Percentiles rank a stretch among this genome's conserved stretches.
phyloP scores from a whole-genome alignment of 35 echinoderm and acorn worm species.

The Lytechinus pictus region DNA sequence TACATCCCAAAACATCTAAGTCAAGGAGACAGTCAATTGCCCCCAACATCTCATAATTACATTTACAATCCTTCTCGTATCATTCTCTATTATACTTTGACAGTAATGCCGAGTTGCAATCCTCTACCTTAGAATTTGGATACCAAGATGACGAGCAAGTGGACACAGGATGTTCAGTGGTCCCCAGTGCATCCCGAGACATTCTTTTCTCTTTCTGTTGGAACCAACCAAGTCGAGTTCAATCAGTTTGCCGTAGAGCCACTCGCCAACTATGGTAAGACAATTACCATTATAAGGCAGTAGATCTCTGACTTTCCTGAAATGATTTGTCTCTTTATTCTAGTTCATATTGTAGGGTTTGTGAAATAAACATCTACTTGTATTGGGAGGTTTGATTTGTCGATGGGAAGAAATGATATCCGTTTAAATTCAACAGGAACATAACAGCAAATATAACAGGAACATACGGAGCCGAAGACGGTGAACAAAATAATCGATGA shows the following conservation, averaged over 20 bases:
- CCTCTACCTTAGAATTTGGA: neutral
- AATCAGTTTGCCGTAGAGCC: slow-evolving; percentile 19
- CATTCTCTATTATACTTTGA: neutral
- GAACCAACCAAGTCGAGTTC: neutral
- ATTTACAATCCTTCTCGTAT: neutral
- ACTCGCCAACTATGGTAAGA: neutral
- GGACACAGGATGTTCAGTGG: slow-evolving; percentile 45
- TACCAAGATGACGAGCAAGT: slow-evolving; percentile 30
- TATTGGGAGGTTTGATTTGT: too few relatives aligned
- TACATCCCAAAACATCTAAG: neutral
- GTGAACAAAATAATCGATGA: too few relatives aligned
- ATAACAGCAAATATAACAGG: too few relatives aligned
- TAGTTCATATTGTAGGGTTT: too few relatives aligned
- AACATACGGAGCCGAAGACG: too few relatives aligned
- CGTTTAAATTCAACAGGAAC: too few relatives aligned
- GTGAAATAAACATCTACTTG: too few relatives aligned
- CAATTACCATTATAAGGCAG: too few relatives aligned
- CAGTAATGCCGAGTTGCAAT: neutral
- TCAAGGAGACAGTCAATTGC: neutral
- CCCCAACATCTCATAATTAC: neutral
- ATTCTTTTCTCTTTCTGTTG: slow-evolving; percentile 18
- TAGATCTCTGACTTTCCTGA: too few relatives aligned
- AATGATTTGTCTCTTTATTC: too few relatives aligned
- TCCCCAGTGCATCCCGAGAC: slow-evolving; percentile 55
- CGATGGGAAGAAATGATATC: too few relatives aligned